These are phyloP conservation scores for Edolisoma coerulescens DNA, from an alignment of 2,113 vertebrate species.

Conservation along the genomic window DNA sequence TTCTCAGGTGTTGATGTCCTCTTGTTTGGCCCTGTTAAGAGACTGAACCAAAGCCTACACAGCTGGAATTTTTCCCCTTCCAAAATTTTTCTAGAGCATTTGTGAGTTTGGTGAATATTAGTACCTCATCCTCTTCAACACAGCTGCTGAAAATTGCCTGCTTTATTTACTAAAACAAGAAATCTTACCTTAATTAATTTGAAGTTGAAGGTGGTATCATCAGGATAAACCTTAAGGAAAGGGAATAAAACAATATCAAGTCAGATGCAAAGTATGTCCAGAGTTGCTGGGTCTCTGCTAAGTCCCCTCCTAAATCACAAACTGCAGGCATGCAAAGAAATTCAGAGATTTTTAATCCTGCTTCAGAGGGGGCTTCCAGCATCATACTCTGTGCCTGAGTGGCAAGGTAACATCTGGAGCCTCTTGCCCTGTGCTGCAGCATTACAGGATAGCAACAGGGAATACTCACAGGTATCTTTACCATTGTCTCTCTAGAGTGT, in stretches of 20 bases:
- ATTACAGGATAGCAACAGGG: not conserved
- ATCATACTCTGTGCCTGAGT: not conserved
- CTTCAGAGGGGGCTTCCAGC: not conserved
- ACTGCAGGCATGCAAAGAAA: not conserved
- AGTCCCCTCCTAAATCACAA: not conserved
- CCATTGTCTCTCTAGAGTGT: not conserved
- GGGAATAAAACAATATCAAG: not conserved
- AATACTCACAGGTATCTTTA: not conserved
- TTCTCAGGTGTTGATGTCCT: not conserved
- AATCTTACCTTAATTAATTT: constrained; percentile 84
- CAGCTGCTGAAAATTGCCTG: not conserved
- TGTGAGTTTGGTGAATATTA: not conserved
- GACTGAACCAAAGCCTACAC: not conserved
- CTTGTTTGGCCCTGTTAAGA: not conserved
- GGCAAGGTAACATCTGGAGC: not conserved
- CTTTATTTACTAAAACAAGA: not conserved
- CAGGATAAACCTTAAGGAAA: constrained; percentile 75
- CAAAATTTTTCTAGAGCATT: not conserved
- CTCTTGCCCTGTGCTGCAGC: not conserved
- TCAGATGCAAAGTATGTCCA: not conserved
- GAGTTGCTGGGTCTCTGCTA: not conserved
- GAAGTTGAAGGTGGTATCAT: constrained; percentile 72
- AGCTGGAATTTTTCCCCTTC: not conserved
- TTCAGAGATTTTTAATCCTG: not conserved
- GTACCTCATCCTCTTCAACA: not conserved